These are phyloP conservation scores for Drepanosiphum platanoidis DNA, from an alignment of 2,888 invertebrate genomes.

Conservation along the genomic window DNA sequence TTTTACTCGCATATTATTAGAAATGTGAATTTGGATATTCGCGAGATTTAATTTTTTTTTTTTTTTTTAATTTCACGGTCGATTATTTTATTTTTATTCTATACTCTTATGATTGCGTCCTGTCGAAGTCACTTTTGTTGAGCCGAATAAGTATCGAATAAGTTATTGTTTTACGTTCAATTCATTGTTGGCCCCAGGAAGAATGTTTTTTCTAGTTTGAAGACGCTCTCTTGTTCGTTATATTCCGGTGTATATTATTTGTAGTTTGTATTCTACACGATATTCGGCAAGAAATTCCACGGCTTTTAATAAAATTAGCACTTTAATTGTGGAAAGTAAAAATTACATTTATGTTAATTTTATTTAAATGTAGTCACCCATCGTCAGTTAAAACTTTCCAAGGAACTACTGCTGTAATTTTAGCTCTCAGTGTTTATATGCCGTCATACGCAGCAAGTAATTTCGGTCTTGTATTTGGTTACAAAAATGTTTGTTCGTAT, in stretches of 20 bases:
- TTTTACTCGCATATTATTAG: background rate
- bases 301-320: conserved; percentile 19
- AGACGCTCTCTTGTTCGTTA: background rate
- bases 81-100: background rate
- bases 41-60: background rate
- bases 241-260: background rate
- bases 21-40: background rate
- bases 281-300: background rate
- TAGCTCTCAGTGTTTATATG: conserved; percentile 13
- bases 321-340: conserved; percentile 1
- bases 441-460: background rate
- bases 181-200: background rate
- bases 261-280: background rate
- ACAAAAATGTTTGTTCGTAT: background rate
- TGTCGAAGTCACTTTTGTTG: background rate
- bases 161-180: background rate
- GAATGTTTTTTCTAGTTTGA: background rate
- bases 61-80: background rate
- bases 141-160: background rate
- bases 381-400: background rate
- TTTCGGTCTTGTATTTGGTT: background rate
- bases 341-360: conserved; percentile 19
- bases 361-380: conserved; percentile 7
- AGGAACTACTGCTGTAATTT: conserved; percentile 9
- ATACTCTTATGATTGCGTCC: background rate